Percentiles rank a stretch among this genome's conserved stretches.
Conservation (phyloP, 2,888 invertebrate genomes). For the Polyommatus iphigenia region DNA sequence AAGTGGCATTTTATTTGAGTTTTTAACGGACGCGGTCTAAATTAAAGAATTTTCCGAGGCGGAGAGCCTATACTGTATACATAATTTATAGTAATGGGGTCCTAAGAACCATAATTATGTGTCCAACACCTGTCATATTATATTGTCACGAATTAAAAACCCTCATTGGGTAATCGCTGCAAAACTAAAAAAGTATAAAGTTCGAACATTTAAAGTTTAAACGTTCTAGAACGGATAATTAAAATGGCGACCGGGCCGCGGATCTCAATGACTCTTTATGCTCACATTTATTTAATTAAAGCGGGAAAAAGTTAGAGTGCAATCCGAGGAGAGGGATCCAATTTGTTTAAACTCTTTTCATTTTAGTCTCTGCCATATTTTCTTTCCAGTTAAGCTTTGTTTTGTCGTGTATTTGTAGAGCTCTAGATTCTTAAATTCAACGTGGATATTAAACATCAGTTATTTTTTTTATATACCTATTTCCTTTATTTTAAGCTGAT, state of each 20-base stretch:
- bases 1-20: too few relatives aligned
- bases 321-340: slow-evolving; percentile 2
- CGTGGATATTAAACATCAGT: neutral
- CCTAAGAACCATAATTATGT: too few relatives aligned
- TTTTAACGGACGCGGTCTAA: too few relatives aligned
- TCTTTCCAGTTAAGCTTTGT: neutral
- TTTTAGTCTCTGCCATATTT: slow-evolving; percentile 12
- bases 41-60: neutral
- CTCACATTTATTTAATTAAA: slow-evolving; percentile 27
- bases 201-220: slow-evolving; percentile 6
- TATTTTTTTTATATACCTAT: too few relatives aligned
- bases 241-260: slow-evolving; percentile 19
- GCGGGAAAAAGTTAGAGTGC: slow-evolving; percentile 20
- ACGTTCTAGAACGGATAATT: slow-evolving; percentile 27
- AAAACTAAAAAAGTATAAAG: neutral
- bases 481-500: too few relatives aligned
- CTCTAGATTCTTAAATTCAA: neutral
- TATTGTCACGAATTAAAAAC: neutral
- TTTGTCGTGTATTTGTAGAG: neutral
- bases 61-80: too few relatives aligned
- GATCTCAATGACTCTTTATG: slow-evolving; percentile 25
- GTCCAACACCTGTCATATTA: too few relatives aligned
- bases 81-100: too few relatives aligned
- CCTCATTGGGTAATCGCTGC: neutral
- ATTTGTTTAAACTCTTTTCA: slow-evolving; percentile 22